Evolutionary conservation across 2,888 invertebrate genomes (phyloP).

Genomic region (Reticulitermes lucifugus): DNA sequence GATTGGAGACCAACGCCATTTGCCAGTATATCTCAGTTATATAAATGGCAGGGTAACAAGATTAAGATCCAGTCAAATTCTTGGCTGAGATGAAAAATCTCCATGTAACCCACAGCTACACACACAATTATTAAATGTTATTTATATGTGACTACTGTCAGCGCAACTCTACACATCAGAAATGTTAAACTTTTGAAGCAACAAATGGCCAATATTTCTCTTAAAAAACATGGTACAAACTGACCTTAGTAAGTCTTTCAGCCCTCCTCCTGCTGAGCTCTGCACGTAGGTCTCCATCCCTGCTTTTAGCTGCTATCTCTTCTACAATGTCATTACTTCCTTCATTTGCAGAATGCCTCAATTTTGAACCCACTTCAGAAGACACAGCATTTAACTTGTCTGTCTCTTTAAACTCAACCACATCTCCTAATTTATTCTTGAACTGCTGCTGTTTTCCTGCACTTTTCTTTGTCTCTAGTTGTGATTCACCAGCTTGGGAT

Average conservation of each 20-base stretch:
- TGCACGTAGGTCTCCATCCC: conserved; percentile 66
- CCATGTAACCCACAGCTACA: too few relatives aligned
- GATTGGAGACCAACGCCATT: too few relatives aligned
- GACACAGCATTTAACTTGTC: background rate
- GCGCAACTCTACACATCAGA: too few relatives aligned
- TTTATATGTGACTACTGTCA: too few relatives aligned
- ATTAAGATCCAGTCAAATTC: too few relatives aligned
- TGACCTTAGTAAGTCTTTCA: conserved; percentile 64
- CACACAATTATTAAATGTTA: too few relatives aligned
- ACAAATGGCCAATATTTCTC: too few relatives aligned
- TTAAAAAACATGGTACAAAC: conserved; percentile 48
- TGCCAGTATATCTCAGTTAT: too few relatives aligned
- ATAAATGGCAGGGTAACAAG: too few relatives aligned
- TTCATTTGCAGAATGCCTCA: background rate
- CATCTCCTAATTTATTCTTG: background rate
- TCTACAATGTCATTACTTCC: conserved; percentile 27
- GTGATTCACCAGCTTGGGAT: background rate
- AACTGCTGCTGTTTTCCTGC: background rate
- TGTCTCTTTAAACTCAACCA: background rate
- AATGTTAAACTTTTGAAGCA: too few relatives aligned
- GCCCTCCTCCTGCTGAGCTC: conserved; percentile 68
- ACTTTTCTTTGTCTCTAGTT: background rate
- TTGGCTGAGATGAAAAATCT: too few relatives aligned
- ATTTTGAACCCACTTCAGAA: background rate
- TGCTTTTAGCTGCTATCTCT: conserved; percentile 16